phyloP scores from a whole-genome alignment of 2,888 invertebrate genomes.

The Folsomia candida region DNA sequence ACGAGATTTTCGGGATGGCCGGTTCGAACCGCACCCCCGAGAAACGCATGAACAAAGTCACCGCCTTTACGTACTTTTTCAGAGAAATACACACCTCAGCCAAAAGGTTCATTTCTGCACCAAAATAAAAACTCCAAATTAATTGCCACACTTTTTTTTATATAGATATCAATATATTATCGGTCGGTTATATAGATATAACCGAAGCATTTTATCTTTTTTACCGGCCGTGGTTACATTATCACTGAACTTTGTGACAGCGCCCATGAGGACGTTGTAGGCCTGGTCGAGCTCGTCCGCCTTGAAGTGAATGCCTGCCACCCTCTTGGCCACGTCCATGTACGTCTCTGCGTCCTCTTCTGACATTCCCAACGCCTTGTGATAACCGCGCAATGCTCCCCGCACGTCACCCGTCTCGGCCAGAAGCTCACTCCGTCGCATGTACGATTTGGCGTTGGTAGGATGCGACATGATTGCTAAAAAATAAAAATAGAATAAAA shows the following conservation, averaged over 20 bases:
- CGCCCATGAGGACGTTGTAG: slow-evolving; percentile 69
- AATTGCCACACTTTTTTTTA: too few relatives aligned
- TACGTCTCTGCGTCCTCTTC: slow-evolving; percentile 50
- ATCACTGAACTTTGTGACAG: slow-evolving; percentile 71
- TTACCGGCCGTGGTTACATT: slow-evolving; percentile 63
- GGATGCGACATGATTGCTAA: slow-evolving; percentile 71
- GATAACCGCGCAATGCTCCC: slow-evolving; percentile 69
- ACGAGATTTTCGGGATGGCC: background rate
- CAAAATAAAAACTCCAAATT: too few relatives aligned
- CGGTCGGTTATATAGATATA: background rate
- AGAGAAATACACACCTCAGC: slow-evolving; percentile 73
- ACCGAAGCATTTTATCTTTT: slow-evolving; percentile 15
- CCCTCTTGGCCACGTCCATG: slow-evolving; percentile 65
- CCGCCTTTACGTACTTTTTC: slow-evolving; percentile 67
- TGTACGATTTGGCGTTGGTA: slow-evolving; percentile 68
- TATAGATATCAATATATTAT: too few relatives aligned
- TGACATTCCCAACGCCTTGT: slow-evolving; percentile 63
- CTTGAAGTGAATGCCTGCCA: slow-evolving; percentile 71
- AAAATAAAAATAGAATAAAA: too few relatives aligned
- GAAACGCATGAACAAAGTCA: slow-evolving; percentile 65
- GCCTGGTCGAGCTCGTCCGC: slow-evolving; percentile 71
- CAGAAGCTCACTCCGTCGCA: slow-evolving; percentile 70
- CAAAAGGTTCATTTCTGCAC: slow-evolving; percentile 78
- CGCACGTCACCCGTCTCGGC: slow-evolving; percentile 64
- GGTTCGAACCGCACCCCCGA: slow-evolving; percentile 13